A percentile compares a stretch with the other conserved stretches of the same genome.
Conservation (phyloP, 2,888 invertebrate species). For the Candidula unifasciata region DNA sequence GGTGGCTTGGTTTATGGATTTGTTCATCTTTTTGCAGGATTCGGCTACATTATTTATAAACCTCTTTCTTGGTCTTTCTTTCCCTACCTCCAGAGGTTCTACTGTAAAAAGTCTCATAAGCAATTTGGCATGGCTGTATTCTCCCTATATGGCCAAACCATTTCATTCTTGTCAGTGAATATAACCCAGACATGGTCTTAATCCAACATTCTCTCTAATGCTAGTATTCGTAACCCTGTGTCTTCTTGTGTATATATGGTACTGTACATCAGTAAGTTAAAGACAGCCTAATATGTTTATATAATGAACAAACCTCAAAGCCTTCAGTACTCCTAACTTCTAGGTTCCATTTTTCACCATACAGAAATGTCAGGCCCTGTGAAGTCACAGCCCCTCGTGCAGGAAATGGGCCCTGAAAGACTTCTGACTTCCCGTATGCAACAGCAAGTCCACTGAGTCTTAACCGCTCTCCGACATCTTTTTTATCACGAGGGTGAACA, state of each 20-base stretch:
- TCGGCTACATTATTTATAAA: too few relatives aligned
- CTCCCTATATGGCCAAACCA: background rate
- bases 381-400: background rate
- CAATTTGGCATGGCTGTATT: too few relatives aligned
- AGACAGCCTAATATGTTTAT: too few relatives aligned
- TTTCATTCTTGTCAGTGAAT: too few relatives aligned
- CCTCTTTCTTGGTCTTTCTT: background rate
- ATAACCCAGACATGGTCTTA: too few relatives aligned
- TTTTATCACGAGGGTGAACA: slow-evolving; percentile 70
- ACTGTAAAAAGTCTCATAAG: too few relatives aligned
- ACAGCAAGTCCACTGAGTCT: slow-evolving; percentile 65
- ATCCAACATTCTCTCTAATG: too few relatives aligned
- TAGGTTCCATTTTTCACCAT: slow-evolving; percentile 37
- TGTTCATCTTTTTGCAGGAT: too few relatives aligned
- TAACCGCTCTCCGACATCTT: slow-evolving; percentile 68
- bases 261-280: too few relatives aligned
- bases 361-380: slow-evolving; percentile 29
- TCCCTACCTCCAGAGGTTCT: background rate
- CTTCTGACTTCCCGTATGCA: slow-evolving; percentile 64
- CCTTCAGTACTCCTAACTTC: slow-evolving; percentile 57
- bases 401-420: slow-evolving; percentile 71
- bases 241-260: too few relatives aligned
- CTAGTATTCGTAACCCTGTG: too few relatives aligned
- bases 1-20: too few relatives aligned
- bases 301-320: slow-evolving; percentile 52